Percentiles rank a stretch among this genome's conserved stretches.
phyloP scores from a whole-genome alignment of 2,113 vertebrate genomes.

The Ivindomyrus marchei region DNA sequence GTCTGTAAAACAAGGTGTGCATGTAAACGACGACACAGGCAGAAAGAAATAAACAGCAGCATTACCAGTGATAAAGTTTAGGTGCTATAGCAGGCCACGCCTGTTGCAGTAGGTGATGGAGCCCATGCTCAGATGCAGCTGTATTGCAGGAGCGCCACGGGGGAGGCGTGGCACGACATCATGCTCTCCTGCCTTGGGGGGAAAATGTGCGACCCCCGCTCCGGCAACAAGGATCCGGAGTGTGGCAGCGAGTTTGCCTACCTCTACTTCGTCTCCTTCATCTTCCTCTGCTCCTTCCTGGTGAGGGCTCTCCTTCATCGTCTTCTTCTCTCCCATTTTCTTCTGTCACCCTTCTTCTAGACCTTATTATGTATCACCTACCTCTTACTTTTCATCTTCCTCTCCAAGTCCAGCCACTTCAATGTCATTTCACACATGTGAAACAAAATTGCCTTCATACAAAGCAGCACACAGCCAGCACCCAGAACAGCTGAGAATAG shows the following conservation, averaged over 20 bases:
- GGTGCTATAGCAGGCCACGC: not conserved
- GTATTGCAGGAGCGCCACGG: conserved; percentile 80
- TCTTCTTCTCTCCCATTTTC: not conserved
- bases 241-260: conserved; percentile 93
- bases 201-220: conserved; percentile 67
- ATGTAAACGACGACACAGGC: not conserved
- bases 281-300: conserved; percentile 98
- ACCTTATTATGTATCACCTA: not conserved
- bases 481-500: not conserved
- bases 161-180: conserved; percentile 97
- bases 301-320: conserved; percentile 56
- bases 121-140: not conserved
- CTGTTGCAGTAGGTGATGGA: not conserved
- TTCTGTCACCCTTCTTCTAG: not conserved
- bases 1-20: not conserved
- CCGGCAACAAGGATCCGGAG: conserved; percentile 65
- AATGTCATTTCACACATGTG: not conserved
- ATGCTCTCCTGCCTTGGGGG: conserved; percentile 90
- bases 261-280: conserved; percentile 98
- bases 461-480: not conserved
- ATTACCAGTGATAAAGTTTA: not conserved
- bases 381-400: not conserved
- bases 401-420: not conserved
- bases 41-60: not conserved
- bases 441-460: not conserved